Evolutionary conservation across 2,797 vertebrate species (phyloP), one percentile per base, ranked within the genome.

Genomic region (Sebastes melanostomus): DNA sequence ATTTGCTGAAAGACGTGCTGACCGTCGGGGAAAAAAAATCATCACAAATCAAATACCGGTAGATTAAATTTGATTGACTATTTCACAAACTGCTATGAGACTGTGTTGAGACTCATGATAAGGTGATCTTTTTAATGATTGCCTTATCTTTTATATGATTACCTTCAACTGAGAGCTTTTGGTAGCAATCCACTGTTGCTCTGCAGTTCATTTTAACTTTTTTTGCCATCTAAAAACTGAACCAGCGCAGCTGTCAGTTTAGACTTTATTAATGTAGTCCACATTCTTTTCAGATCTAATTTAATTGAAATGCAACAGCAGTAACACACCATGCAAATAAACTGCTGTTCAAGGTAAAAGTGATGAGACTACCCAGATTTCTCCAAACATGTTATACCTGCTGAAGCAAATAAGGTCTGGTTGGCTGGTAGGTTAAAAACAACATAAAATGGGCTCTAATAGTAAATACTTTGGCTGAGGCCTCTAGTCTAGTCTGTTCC

Each of bases 91-190:
- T 42, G 38, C 42, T 16, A 20, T 0, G 1, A 46, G 0, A 46
- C 0, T 46, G 7, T 18, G 42, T 46, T 46, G 0, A 46, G 16
- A 4, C 42, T 20, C 42, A 46, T 46, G 42, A 0, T 52, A 2
- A 52, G 50, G 18, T 52, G 50, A 5, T 8, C 0, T 50, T 8
- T 52, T 9, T n/a, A 52, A 42, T 42, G 38, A 42, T 42, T 42
- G 0, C 38, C 38, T 38, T 38, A 38, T 38, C 13, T 0, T 38
- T 38, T 50, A 2, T 1, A 52, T 20, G 16, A 20, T n/a, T 52
- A 8, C 2, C 50, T 52, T 52, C 50, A 52, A 52, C 2, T 52
- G 25, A 59, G 11, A 36, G 6, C 12, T 0, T 63, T 36, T 63
- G 6, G 12, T 8, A 12, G 60, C 1, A 62, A 34, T 12, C 1